These are phyloP conservation scores for Pagetopsis macropterus DNA, from an alignment of 2,797 vertebrate species.

Conservation along the genomic window DNA sequence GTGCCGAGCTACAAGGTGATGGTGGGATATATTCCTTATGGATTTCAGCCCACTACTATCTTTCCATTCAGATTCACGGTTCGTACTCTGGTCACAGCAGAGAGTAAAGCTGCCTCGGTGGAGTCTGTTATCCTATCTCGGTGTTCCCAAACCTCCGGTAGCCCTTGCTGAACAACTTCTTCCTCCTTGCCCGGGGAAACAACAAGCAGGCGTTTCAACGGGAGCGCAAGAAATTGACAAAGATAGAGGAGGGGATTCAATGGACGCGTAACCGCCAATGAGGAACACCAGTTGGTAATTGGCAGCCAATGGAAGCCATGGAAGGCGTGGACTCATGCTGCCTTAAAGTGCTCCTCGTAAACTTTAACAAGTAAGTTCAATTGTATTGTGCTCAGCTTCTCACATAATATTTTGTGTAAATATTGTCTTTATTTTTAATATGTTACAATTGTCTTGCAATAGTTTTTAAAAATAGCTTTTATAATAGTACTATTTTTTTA, in stretches of 20 bases:
- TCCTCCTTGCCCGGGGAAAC: slow-evolving; percentile 56
- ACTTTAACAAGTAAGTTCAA: neutral
- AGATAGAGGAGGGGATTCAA: slow-evolving; percentile 84
- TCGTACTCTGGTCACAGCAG: neutral
- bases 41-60: slow-evolving; percentile 6
- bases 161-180: slow-evolving; percentile 40
- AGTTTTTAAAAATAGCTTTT: too few species aligned
- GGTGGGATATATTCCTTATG: slow-evolving; percentile 39
- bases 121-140: neutral
- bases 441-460: too few species aligned
- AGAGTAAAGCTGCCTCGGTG: slow-evolving; percentile 10
- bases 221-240: slow-evolving; percentile 84
- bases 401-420: too few species aligned
- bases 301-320: slow-evolving; percentile 70
- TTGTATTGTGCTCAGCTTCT: too few species aligned
- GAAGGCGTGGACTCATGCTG: slow-evolving; percentile 66
- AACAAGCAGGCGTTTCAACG: slow-evolving; percentile 76
- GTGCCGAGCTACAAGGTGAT: slow-evolving; percentile 59
- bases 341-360: slow-evolving; percentile 43
- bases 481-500: too few species aligned
- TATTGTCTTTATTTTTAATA: too few species aligned
- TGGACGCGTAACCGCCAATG: slow-evolving; percentile 77
- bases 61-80: slow-evolving; percentile 28
- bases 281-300: slow-evolving; percentile 6
- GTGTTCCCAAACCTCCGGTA: slow-evolving; percentile 23